Evolutionary conservation across 2,888 invertebrate species (phyloP), one percentile per base, ranked within the genome.

Genomic region (Lampropteryx suffumata): DNA sequence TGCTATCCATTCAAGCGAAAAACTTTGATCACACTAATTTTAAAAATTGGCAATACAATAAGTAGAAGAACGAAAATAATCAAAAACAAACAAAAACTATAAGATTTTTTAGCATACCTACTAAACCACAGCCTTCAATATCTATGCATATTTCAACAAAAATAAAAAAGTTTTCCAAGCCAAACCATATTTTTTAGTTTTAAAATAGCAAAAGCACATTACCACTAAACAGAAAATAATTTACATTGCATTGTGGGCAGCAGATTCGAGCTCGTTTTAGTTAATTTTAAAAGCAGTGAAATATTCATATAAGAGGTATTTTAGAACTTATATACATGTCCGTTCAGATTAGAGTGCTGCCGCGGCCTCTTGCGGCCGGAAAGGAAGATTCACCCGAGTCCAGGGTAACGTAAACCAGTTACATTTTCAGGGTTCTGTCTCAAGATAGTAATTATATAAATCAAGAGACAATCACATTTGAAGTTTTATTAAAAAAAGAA

Each of bases 321-420:
- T 33, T 11, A 12, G 36, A 26, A 36, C 70, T 71, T 65, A n/a
- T 59, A 55, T 69, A 67, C 66, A 55, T 65, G 65, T 67, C 71
- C 66, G 71, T 64, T 69, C 67, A 71, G 65, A 79, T 75, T 73
- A 72, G 67, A 75, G 71, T 70, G 62, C 71, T 14, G 34, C 67
- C 62, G 56, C 66, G 67, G 67, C 61, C 70, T 71, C 67, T 69
- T 68, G 76, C 57, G 79, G 73, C 82, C 82, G 83, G 84, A 85
- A 84, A 79, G 74, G 69, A 77, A 81, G 75, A 82, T 75, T 75
- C 78, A 73, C 72, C 77, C 70, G 74, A 79, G 76, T 77, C 73
- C 63, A 62, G 66, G 69, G 73, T 67, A 67, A 68, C 69, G 65
- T 64, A 71, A 73, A 70, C 69, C 68, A 67, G 75, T 71, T 71